Evolutionary conservation across 2,113 vertebrate species (phyloP).

Genomic region (Erpornis zantholeuca): DNA sequence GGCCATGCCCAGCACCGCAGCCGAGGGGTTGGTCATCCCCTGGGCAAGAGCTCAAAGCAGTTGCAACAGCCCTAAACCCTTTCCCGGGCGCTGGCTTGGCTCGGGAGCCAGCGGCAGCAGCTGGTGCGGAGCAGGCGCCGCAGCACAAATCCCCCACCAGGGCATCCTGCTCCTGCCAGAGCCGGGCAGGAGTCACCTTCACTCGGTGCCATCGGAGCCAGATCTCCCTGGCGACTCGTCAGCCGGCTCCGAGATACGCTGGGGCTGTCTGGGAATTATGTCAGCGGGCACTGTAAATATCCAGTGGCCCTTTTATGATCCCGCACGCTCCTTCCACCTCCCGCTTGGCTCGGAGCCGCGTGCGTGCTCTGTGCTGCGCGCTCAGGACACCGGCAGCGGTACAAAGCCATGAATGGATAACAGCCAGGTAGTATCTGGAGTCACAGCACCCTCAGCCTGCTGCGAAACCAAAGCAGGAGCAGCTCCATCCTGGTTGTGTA

Average conservation of each 20-base stretch:
- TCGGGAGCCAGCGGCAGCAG: background rate
- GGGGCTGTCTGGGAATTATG: background rate
- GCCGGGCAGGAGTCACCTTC: slow-evolving; percentile 26
- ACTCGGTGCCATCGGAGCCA: background rate
- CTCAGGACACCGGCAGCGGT: background rate
- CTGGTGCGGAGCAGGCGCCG: background rate
- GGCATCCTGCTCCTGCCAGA: background rate
- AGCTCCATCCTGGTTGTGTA: background rate
- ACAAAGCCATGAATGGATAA: background rate
- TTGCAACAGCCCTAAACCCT: background rate
- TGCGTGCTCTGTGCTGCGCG: rapidly evolving
- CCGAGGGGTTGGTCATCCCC: background rate
- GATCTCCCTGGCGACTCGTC: background rate
- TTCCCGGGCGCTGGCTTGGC: background rate
- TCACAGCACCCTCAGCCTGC: background rate
- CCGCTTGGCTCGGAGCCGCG: background rate
- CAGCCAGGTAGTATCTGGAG: slow-evolving; percentile 8
- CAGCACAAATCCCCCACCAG: background rate
- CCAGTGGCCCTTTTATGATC: background rate
- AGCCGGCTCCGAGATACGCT: background rate
- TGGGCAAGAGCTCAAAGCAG: background rate
- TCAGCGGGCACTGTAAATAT: background rate
- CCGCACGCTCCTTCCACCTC: background rate
- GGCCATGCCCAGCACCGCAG: background rate
- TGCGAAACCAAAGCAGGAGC: background rate